A percentile compares a stretch with the other conserved stretches of the same genome.
phyloP scores from a whole-genome alignment of 2,113 vertebrate genomes.

The Chamaea fasciata region DNA sequence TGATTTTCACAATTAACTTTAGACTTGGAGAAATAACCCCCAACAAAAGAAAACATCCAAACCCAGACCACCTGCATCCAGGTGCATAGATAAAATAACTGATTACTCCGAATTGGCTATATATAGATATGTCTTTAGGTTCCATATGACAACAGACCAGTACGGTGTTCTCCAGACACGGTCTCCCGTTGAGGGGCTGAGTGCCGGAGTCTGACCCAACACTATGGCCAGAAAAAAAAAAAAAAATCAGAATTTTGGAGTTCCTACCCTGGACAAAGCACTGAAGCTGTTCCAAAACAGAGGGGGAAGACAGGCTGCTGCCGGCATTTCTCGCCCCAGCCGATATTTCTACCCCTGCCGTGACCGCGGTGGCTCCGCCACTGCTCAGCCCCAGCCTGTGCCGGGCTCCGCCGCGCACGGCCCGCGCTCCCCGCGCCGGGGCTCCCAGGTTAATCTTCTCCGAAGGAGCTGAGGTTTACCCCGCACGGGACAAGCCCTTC shows the following conservation, averaged over 20 bases:
- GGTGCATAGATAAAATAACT: not conserved
- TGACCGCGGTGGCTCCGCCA: not conserved
- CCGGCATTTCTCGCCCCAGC: not conserved
- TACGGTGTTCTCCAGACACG: not conserved
- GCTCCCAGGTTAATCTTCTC: not conserved
- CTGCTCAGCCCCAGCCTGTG: not conserved
- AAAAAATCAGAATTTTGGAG: not conserved
- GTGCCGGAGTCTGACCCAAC: not conserved
- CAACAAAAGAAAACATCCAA: not conserved
- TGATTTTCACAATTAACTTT: not conserved
- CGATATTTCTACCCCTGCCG: not conserved
- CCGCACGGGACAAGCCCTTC: not conserved
- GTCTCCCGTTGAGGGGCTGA: not conserved
- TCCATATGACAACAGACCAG: not conserved
- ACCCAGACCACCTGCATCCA: not conserved
- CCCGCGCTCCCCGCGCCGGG: not conserved
- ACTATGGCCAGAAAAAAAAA: not conserved
- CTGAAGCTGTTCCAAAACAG: not conserved
- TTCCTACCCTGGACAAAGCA: not conserved
- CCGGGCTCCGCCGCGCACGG: not conserved
- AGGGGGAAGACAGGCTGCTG: not conserved
- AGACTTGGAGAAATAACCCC: not conserved
- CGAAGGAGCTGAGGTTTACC: not conserved
- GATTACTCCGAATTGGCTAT: not conserved
- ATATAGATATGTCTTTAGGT: rapidly evolving